Conservation (phyloP, 2,888 invertebrate species). For the Anthoptus insignis region DNA sequence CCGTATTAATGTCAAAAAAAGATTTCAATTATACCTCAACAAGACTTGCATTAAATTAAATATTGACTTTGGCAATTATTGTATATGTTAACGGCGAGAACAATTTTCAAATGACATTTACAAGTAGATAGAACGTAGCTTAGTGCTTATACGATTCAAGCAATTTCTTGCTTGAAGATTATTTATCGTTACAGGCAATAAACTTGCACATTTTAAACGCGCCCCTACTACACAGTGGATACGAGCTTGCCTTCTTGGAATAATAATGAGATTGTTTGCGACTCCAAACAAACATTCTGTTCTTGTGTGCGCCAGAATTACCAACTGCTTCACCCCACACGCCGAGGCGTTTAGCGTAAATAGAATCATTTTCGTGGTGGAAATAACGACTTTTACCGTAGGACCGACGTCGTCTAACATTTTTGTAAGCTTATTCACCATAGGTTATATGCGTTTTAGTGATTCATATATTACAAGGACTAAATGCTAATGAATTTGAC, state of each 20-base stretch:
- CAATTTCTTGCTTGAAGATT: too few species aligned
- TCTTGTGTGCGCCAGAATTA: constrained; percentile 74
- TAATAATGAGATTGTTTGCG: constrained; percentile 79
- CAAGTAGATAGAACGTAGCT: too few species aligned
- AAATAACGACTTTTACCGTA: constrained; percentile 75
- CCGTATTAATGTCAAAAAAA: too few species aligned
- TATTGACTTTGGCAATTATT: too few species aligned
- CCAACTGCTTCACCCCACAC: constrained; percentile 65
- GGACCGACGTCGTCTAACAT: constrained; percentile 60
- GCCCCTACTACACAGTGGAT: constrained; percentile 67
- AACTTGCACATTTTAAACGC: too few species aligned
- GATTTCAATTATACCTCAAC: too few species aligned
- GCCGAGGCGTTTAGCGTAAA: constrained; percentile 77
- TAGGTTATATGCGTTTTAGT: neutral
- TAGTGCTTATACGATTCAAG: too few species aligned
- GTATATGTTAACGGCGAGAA: too few species aligned
- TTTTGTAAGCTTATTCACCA: constrained; percentile 54
- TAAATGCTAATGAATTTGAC: too few species aligned
- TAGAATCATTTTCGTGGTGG: constrained; percentile 78
- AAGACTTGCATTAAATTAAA: too few species aligned
- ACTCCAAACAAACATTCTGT: constrained; percentile 80
- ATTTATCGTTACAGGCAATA: too few species aligned
- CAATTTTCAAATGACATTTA: too few species aligned
- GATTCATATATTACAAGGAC: constrained; percentile 1
- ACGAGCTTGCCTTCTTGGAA: constrained; percentile 69